Conservation (phyloP, 2,113 vertebrate genomes). For the Brachypteracias leptosomus region DNA sequence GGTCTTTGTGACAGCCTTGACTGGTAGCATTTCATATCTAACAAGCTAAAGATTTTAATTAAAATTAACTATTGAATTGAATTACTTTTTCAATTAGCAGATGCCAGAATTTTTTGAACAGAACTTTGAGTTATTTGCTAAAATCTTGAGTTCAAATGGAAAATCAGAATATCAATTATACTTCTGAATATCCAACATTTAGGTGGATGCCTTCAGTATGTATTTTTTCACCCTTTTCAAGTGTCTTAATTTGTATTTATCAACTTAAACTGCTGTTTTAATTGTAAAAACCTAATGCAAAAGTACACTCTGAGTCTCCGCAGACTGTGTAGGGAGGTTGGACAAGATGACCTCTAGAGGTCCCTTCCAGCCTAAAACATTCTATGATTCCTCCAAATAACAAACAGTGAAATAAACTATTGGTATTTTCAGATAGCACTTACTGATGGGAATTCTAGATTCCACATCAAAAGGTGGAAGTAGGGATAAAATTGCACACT, state of each 20-base stretch:
- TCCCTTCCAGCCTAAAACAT: too few relatives aligned
- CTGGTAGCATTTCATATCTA: neutral
- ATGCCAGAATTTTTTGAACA: neutral
- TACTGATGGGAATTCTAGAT: slow-evolving; percentile 19
- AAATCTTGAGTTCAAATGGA: neutral
- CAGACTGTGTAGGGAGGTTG: too few relatives aligned
- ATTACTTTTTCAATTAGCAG: neutral
- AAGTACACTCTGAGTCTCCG: neutral
- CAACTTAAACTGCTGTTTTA: neutral
- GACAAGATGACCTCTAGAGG: too few relatives aligned
- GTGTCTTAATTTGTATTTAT: slow-evolving; percentile 32
- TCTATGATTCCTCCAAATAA: neutral
- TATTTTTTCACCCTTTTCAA: neutral
- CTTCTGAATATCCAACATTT: neutral
- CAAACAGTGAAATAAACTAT: neutral
- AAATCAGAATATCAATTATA: neutral
- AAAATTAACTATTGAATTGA: neutral
- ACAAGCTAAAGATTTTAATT: slow-evolving; percentile 8
- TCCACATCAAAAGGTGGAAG: neutral
- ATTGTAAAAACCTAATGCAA: neutral
- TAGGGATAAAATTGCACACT: slow-evolving; percentile 2
- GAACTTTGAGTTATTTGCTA: neutral
- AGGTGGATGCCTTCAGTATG: neutral
- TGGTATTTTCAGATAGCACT: slow-evolving; percentile 40
- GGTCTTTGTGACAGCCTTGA: neutral